These are phyloP conservation scores for Lysiphlebus fabarum DNA, from an alignment of 1,140 invertebrate species.

Conservation along the genomic window DNA sequence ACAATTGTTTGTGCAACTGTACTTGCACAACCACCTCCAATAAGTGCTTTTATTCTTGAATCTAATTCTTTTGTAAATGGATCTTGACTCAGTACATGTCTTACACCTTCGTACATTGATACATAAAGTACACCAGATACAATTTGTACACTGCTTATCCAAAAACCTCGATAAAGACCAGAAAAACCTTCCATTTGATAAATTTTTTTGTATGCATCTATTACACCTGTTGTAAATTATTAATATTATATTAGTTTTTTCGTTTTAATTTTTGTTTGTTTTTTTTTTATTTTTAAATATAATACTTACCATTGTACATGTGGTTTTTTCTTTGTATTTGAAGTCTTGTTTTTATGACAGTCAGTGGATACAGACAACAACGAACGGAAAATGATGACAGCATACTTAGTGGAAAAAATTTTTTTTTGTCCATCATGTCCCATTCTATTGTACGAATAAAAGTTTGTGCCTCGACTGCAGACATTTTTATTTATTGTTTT, in stretches of 20 bases:
- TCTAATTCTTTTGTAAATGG: slow-evolving; percentile 54
- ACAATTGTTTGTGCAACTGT: slow-evolving; percentile 92
- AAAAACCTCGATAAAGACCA: slow-evolving; percentile 93
- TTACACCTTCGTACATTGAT: slow-evolving; percentile 89
- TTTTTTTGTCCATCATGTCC: slow-evolving; percentile 97
- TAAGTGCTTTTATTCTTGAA: slow-evolving; percentile 65
- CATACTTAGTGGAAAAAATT: slow-evolving; percentile 89
- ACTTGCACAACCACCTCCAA: slow-evolving; percentile 85
- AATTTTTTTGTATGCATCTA: slow-evolving; percentile 90
- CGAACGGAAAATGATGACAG: slow-evolving; percentile 81
- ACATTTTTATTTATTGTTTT: slow-evolving; percentile 36
- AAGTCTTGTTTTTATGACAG: slow-evolving; percentile 93
- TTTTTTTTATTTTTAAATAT: not conserved
- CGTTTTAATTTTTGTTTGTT: not conserved
- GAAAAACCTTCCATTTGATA: slow-evolving; percentile 79
- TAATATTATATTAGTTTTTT: slow-evolving; percentile 1
- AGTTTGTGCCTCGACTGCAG: slow-evolving; percentile 57
- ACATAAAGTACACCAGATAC: slow-evolving; percentile 91
- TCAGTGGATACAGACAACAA: slow-evolving; percentile 90
- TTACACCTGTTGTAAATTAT: slow-evolving; percentile 62
- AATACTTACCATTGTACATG: slow-evolving; percentile 69
- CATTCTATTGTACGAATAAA: slow-evolving; percentile 91
- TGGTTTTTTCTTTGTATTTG: slow-evolving; percentile 84
- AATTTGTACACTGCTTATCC: slow-evolving; percentile 84
- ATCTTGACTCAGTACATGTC: slow-evolving; percentile 71